phyloP scores from a whole-genome alignment of 2,888 invertebrate species.

The Merodon equestris region DNA sequence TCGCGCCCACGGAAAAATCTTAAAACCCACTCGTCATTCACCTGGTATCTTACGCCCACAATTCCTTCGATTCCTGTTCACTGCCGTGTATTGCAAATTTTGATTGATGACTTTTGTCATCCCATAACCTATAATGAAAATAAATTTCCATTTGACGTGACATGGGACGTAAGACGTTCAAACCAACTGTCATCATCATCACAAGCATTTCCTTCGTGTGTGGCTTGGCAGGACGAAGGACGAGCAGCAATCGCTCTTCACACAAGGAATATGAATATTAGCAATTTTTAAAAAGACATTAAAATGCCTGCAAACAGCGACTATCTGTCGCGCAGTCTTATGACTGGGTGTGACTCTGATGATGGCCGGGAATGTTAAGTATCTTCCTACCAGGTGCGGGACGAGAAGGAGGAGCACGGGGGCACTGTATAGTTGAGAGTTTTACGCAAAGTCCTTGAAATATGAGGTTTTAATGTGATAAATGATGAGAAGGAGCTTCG shows the following conservation, averaged over 20 bases:
- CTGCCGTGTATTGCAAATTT: slow-evolving; percentile 60
- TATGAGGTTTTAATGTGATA: slow-evolving; percentile 62
- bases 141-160: slow-evolving; percentile 66
- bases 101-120: slow-evolving; percentile 59
- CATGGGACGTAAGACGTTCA: slow-evolving; percentile 47
- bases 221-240: slow-evolving; percentile 20
- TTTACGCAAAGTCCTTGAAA: slow-evolving; percentile 57
- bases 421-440: slow-evolving; percentile 36
- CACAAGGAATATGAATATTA: slow-evolving; percentile 64
- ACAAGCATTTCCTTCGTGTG: slow-evolving; percentile 49
- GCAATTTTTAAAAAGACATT: slow-evolving; percentile 66
- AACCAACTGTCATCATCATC: slow-evolving; percentile 26
- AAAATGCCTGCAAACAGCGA: slow-evolving; percentile 50
- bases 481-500: slow-evolving; percentile 44
- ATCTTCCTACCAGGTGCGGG: slow-evolving; percentile 49
- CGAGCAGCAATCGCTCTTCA: too few relatives aligned
- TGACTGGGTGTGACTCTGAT: slow-evolving; percentile 11
- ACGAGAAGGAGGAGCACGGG: not conserved
- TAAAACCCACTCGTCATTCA: too few relatives aligned
- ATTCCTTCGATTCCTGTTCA: too few relatives aligned
- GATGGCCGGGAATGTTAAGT: slow-evolving; percentile 50
- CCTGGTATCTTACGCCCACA: too few relatives aligned
- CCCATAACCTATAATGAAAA: slow-evolving; percentile 47
- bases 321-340: not conserved
- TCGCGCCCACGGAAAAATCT: too few relatives aligned